Conservation (phyloP, 2,888 invertebrate genomes). For the Fragum whitleyi region DNA sequence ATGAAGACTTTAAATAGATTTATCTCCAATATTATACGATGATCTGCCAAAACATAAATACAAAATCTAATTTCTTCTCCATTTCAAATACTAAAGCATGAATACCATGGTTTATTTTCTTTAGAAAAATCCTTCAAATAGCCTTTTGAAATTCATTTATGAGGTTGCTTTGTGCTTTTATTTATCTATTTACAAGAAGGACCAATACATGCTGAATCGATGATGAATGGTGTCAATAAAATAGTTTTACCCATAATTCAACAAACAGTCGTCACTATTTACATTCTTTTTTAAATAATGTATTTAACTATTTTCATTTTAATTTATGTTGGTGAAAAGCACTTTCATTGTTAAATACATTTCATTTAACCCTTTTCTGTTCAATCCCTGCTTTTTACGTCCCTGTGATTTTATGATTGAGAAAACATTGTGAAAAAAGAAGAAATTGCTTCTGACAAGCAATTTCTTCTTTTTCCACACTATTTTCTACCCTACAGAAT, state of each 20-base stretch:
- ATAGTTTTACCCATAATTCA: slow-evolving; percentile 14
- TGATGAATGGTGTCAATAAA: slow-evolving; percentile 49
- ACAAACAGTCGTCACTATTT: slow-evolving; percentile 21
- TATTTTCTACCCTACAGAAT: no score
- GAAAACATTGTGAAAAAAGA: no score
- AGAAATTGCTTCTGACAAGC: no score
- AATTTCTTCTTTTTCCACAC: no score
- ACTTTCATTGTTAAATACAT: no score
- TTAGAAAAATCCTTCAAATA: slow-evolving; percentile 39
- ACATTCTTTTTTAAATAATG: background rate
- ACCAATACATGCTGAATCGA: slow-evolving; percentile 35
- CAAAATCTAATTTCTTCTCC: slow-evolving; percentile 33
- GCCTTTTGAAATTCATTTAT: slow-evolving; percentile 49
- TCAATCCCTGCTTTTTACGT: no score
- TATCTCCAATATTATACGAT: background rate
- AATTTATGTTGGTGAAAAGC: no score
- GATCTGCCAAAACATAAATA: slow-evolving; percentile 28
- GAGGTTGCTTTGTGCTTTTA: slow-evolving; percentile 54
- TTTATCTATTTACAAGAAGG: slow-evolving; percentile 56
- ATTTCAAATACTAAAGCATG: slow-evolving; percentile 33
- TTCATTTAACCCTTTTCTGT: no score
- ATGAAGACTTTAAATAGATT: slow-evolving; percentile 18
- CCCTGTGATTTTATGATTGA: no score
- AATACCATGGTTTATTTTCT: slow-evolving; percentile 20
- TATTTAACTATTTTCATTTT: background rate